A percentile compares a stretch with the other conserved stretches of the same genome.
Evolutionary conservation across 2,797 vertebrate genomes (phyloP).

Genomic region (Clarias platycephalus): DNA sequence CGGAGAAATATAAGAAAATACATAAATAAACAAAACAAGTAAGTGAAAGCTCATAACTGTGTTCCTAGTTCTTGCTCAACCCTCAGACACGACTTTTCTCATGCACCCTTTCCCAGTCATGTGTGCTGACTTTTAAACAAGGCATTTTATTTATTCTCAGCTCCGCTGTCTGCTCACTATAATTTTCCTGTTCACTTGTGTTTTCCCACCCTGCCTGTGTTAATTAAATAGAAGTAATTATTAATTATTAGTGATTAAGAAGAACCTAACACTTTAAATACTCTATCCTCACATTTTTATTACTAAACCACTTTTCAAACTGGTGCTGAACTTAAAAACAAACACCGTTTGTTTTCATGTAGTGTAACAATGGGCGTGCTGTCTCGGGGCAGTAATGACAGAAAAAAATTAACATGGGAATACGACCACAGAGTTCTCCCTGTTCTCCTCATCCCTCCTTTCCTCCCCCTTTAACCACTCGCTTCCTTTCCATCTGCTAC

Average conservation of each 20-base stretch:
- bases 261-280: neutral
- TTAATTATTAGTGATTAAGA: neutral
- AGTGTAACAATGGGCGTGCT: neutral
- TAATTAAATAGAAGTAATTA: neutral
- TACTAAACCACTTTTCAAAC: neutral
- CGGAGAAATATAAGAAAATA: neutral
- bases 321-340: neutral
- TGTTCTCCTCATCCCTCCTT: conserved; percentile 24
- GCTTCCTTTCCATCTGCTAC: conserved; percentile 46
- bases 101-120: neutral
- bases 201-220: neutral
- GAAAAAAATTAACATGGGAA: conserved; percentile 31
- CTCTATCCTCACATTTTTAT: neutral
- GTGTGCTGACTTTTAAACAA: neutral
- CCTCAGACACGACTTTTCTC: neutral
- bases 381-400: neutral
- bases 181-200: neutral
- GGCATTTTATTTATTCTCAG: neutral
- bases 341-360: neutral
- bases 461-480: conserved; percentile 29
- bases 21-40: too few species aligned
- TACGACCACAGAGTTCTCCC: conserved; percentile 36
- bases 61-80: neutral
- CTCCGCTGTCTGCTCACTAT: neutral
- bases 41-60: neutral